These are phyloP conservation scores for Amphipyra tragopoginis DNA, from an alignment of 2,888 invertebrate species.

Conservation along the genomic window DNA sequence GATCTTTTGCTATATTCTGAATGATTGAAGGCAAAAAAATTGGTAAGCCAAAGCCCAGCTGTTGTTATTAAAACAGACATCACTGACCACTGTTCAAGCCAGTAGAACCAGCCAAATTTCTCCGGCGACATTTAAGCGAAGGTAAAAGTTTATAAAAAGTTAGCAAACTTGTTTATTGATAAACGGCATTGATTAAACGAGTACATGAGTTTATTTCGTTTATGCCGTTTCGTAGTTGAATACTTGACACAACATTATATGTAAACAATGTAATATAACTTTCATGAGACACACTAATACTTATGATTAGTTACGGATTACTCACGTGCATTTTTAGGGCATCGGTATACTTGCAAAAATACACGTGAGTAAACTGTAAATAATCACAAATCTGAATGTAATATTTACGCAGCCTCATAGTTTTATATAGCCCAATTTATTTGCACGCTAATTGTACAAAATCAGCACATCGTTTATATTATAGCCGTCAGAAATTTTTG, in stretches of 20 bases:
- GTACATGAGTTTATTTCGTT: slow-evolving; percentile 26
- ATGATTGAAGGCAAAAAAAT: not conserved
- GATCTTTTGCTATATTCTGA: too few species aligned
- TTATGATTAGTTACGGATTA: too few species aligned
- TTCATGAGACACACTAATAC: too few species aligned
- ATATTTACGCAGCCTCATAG: too few species aligned
- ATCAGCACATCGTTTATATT: too few species aligned
- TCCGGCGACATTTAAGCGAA: slow-evolving; percentile 55
- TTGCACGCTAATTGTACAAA: too few species aligned
- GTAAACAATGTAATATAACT: not conserved
- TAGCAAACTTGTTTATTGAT: slow-evolving; percentile 52
- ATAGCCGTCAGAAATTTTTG: too few species aligned
- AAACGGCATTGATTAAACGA: slow-evolving; percentile 39
- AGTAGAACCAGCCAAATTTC: slow-evolving; percentile 54
- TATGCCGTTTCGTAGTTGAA: not conserved
- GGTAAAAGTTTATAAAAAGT: slow-evolving; percentile 60
- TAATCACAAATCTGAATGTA: too few species aligned
- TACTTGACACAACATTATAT: not conserved
- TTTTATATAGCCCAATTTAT: too few species aligned
- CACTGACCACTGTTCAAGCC: slow-evolving; percentile 25
- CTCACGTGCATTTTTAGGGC: too few species aligned
- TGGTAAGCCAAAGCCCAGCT: slow-evolving; percentile 5
- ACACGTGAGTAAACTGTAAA: too few species aligned
- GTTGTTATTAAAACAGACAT: slow-evolving; percentile 24
- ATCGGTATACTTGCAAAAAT: too few species aligned